Conservation (phyloP, 30 jellyfish, hydroid and myxozoan species). For the Cassiopea andromeda region DNA sequence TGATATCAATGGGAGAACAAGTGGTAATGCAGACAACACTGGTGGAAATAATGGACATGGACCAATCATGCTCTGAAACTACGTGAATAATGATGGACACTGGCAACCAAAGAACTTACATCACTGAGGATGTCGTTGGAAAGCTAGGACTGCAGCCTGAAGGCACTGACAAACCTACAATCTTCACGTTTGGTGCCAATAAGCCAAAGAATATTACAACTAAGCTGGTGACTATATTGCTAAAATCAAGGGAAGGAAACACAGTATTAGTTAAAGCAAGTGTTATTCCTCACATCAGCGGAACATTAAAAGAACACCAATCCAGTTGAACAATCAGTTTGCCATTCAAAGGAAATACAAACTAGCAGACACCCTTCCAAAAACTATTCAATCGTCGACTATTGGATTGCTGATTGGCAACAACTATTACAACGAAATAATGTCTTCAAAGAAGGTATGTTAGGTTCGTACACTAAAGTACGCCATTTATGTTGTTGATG, state of each 20-base stretch:
- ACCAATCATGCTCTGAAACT: neutral
- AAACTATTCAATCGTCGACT: slow-evolving; percentile 7
- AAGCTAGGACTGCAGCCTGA: slow-evolving; percentile 14
- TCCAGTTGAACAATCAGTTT: neutral
- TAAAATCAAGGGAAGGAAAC: slow-evolving; percentile 21
- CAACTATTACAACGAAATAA: slow-evolving; percentile 42
- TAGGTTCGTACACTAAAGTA: no score
- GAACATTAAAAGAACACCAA: slow-evolving; percentile 34
- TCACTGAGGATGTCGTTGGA: slow-evolving; percentile 26
- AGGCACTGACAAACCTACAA: neutral
- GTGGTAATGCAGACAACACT: slow-evolving; percentile 52
- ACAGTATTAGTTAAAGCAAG: slow-evolving; percentile 17
- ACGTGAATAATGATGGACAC: slow-evolving; percentile 22
- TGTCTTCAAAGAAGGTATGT: slow-evolving; percentile 2
- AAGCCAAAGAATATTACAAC: slow-evolving; percentile 10
- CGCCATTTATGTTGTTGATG: no score
- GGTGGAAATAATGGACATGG: slow-evolving; percentile 2
- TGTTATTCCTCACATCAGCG: slow-evolving; percentile 27
- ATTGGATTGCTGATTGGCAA: slow-evolving; percentile 43
- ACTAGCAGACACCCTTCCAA: slow-evolving; percentile 46
- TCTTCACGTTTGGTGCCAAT: slow-evolving; percentile 8
- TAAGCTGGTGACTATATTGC: neutral
- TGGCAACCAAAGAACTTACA: slow-evolving; percentile 45
- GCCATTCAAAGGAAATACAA: neutral
- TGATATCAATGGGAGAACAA: neutral